These are phyloP conservation scores for Halictus quadricinctus DNA, from an alignment of 2,888 invertebrate species.

Conservation along the genomic window DNA sequence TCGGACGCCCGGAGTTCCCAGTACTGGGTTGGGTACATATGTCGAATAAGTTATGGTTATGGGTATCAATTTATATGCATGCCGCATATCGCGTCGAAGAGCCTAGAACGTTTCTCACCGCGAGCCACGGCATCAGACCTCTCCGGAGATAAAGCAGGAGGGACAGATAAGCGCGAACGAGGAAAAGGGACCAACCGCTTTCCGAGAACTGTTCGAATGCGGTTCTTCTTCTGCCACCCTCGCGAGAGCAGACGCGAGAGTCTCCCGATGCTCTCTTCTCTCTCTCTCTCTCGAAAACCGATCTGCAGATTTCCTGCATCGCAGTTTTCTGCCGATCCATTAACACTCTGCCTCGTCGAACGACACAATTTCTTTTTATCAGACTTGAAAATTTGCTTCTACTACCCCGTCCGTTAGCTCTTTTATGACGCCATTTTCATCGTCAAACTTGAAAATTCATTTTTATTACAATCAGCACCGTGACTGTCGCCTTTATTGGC, in stretches of 20 bases:
- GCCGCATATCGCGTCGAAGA: conserved; percentile 70
- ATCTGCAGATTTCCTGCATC: conserved; percentile 13
- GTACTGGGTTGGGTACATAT: conserved; percentile 66
- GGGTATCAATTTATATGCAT: conserved; percentile 74
- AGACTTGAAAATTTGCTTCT: no score
- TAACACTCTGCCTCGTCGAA: no score
- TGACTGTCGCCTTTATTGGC: no score
- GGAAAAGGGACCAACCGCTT: conserved; percentile 41
- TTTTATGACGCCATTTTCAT: no score
- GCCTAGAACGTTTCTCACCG: conserved; percentile 70
- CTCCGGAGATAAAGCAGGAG: conserved; percentile 46
- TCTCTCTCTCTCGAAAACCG: conserved; percentile 2
- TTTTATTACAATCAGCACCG: no score
- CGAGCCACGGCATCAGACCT: conserved; percentile 56
- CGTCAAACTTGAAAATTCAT: no score
- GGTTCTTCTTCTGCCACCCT: conserved; percentile 61
- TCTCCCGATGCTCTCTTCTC: background rate
- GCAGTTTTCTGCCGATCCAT: background rate
- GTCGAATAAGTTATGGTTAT: conserved; percentile 71
- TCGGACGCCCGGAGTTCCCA: conserved; percentile 69
- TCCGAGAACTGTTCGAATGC: conserved; percentile 56
- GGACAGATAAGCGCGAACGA: conserved; percentile 49
- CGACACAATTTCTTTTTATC: no score
- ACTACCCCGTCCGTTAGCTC: no score
- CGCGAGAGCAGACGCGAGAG: conserved; percentile 42